Evolutionary conservation across 2,888 invertebrate genomes (phyloP).

Genomic region (Aphelenchoides bicaudatus): DNA sequence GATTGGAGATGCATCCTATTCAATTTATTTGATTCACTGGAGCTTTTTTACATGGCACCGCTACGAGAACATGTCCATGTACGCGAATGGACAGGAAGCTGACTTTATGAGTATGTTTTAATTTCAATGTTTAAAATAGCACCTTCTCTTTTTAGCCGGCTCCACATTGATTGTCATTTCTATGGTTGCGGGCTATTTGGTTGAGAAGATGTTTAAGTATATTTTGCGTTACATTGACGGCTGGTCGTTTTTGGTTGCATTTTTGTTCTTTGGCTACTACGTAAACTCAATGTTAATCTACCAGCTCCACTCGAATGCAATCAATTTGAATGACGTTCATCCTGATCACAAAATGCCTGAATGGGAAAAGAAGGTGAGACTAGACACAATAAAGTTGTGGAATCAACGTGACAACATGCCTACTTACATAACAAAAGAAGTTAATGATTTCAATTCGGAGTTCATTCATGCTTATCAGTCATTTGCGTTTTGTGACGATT

Average conservation of each 20-base stretch:
- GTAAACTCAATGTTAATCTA: neutral
- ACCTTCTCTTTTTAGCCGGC: slow-evolving; percentile 13
- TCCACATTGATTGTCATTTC: slow-evolving; percentile 6
- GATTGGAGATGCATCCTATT: neutral
- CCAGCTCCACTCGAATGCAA: neutral
- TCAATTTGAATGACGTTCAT: neutral
- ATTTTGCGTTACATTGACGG: neutral
- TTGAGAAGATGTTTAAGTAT: neutral
- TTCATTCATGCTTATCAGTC: neutral
- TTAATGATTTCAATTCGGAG: slow-evolving; percentile 3
- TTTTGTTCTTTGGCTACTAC: neutral
- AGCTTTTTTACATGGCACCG: neutral
- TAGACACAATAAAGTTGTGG: slow-evolving; percentile 2
- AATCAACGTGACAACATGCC: no score
- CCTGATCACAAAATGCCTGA: neutral
- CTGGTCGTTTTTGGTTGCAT: neutral
- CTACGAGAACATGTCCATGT: neutral
- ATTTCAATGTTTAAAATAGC: no score
- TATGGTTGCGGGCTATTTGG: neutral
- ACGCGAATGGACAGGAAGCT: slow-evolving; percentile 7
- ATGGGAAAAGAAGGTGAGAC: neutral
- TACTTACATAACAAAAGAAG: neutral
- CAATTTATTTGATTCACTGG: slow-evolving; percentile 11
- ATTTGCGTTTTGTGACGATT: slow-evolving; percentile 4
- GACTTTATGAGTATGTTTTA: slow-evolving; percentile 1